A percentile compares a stretch with the other conserved stretches of the same genome.
phyloP scores from a whole-genome alignment of 2,888 invertebrate species.

The Hydraecia micacea region DNA sequence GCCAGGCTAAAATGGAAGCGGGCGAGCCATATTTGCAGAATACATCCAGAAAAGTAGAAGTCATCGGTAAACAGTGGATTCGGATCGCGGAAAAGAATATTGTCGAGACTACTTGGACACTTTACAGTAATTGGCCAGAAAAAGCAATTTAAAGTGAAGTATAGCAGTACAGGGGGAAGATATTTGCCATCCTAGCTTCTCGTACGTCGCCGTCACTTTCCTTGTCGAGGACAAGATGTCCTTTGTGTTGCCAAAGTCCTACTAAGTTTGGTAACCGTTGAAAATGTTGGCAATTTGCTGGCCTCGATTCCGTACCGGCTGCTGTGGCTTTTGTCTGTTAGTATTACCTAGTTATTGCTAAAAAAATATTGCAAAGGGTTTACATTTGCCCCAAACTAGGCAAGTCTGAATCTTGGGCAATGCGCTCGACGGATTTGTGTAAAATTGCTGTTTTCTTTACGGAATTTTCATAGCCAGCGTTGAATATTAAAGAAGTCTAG shows the following conservation, averaged over 20 bases:
- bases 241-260: background rate
- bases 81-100: constrained; percentile 16
- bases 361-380: background rate
- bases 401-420: background rate
- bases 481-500: background rate
- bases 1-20: constrained; percentile 34
- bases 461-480: background rate
- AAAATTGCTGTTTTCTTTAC: constrained; percentile 3
- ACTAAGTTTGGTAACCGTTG: background rate
- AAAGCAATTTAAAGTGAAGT: background rate
- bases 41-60: constrained; percentile 25
- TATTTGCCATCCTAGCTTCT: background rate
- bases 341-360: constrained; percentile 8
- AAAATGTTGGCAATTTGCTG: background rate
- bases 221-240: background rate
- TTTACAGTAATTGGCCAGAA: background rate
- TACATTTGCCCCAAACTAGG: background rate
- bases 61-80: background rate
- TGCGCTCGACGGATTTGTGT: background rate
- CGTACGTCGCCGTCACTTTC: background rate
- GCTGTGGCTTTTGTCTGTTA: constrained; percentile 2
- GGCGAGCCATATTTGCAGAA: constrained; percentile 11
- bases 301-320: background rate
- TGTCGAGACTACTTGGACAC: background rate
- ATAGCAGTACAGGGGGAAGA: background rate